A percentile compares a stretch with the other conserved stretches of the same genome.
phyloP scores from a whole-genome alignment of 2,888 invertebrate genomes.

The Eustalomyia histrio region DNA sequence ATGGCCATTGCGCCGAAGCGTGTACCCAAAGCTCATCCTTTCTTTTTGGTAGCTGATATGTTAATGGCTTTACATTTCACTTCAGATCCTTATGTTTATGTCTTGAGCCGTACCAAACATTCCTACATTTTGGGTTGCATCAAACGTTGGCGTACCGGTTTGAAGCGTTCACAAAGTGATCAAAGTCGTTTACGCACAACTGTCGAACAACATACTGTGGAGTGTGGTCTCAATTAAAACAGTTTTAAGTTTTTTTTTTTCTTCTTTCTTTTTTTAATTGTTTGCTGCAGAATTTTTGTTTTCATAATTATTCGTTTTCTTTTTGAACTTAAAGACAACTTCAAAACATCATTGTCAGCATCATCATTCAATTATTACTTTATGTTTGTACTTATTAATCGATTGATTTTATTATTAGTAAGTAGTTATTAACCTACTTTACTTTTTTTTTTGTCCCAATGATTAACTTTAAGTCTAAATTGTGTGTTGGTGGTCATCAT shows the following conservation, averaged over 20 bases:
- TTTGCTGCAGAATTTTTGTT: not conserved
- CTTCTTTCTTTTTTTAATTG: not conserved
- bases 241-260: not conserved
- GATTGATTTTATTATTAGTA: conserved; percentile 19
- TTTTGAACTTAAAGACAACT: conserved; percentile 20
- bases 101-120: conserved; percentile 83
- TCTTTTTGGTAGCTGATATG: conserved; percentile 84
- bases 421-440: conserved; percentile 18
- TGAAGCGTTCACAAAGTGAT: conserved; percentile 76
- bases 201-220: conserved; percentile 75
- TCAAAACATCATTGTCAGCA: conserved; percentile 7
- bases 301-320: conserved; percentile 36
- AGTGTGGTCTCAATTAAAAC: conserved; percentile 73
- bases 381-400: conserved; percentile 43
- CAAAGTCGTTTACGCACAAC: conserved; percentile 78
- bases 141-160: conserved; percentile 76
- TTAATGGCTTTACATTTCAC: conserved; percentile 90
- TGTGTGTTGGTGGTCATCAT: not conserved
- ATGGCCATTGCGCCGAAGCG: conserved; percentile 79
- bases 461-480: conserved; percentile 26
- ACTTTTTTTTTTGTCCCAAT: conserved; percentile 6
- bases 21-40: conserved; percentile 72
- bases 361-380: conserved; percentile 18
- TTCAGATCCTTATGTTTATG: conserved; percentile 91
- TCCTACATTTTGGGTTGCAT: conserved; percentile 76